These are phyloP conservation scores for Hylyphantes graminicola DNA, from an alignment of 1,140 invertebrate genomes.

Conservation along the genomic window DNA sequence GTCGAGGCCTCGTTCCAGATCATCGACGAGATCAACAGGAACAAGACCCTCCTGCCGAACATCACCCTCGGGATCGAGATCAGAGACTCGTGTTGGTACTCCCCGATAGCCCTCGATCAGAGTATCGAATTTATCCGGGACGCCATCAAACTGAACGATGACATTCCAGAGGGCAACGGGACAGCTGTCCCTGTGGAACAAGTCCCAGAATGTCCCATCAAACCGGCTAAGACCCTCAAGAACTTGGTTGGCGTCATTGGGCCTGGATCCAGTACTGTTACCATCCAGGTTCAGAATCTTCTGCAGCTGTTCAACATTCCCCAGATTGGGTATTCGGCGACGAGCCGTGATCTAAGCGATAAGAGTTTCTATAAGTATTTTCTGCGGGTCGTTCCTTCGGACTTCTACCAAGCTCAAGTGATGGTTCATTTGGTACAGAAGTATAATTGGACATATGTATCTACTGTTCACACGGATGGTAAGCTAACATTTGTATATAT, in stretches of 20 bases:
- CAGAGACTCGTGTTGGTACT: constrained; percentile 81
- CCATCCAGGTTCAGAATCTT: constrained; percentile 83
- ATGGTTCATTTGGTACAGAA: constrained; percentile 78
- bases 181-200: constrained; percentile 13
- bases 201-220: constrained; percentile 58
- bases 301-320: constrained; percentile 84
- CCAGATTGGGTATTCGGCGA: constrained; percentile 86
- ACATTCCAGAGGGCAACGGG: constrained; percentile 30
- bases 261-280: constrained; percentile 77
- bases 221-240: constrained; percentile 68
- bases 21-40: constrained; percentile 72
- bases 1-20: constrained; percentile 77
- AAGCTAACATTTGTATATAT: constrained; percentile 50
- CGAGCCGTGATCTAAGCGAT: constrained; percentile 80
- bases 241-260: constrained; percentile 78
- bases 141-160: constrained; percentile 72
- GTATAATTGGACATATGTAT: constrained; percentile 87
- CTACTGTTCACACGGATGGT: constrained; percentile 85
- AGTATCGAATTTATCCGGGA: constrained; percentile 80
- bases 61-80: constrained; percentile 81
- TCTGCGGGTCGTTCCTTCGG: constrained; percentile 83
- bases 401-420: constrained; percentile 83
- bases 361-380: constrained; percentile 83
- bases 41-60: constrained; percentile 70
- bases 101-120: constrained; percentile 81